phyloP scores from a whole-genome alignment of 2,888 invertebrate species.

The Meganola albula region DNA sequence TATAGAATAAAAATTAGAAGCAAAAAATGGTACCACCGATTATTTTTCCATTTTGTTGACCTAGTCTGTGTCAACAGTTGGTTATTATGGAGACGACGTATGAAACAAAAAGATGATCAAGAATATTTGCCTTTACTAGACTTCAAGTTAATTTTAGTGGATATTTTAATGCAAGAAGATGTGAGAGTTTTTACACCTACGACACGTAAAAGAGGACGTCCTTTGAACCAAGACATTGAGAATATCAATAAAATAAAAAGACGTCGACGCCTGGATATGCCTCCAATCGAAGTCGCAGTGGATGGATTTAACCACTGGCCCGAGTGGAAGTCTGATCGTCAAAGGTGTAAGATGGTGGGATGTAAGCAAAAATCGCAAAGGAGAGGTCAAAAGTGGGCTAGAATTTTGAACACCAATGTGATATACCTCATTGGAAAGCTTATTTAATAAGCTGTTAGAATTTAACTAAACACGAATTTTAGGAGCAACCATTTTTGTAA shows the following conservation, averaged over 20 bases:
- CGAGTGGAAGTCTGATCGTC: slow-evolving; percentile 11
- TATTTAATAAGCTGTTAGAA: no score
- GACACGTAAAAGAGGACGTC: slow-evolving; percentile 1
- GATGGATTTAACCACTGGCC: slow-evolving; percentile 17
- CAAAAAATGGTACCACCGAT: slow-evolving; percentile 16
- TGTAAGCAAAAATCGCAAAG: slow-evolving; percentile 9
- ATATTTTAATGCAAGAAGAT: slow-evolving; percentile 8
- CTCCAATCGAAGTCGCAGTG: slow-evolving; percentile 12
- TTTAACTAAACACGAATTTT: no score
- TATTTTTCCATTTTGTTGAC: background rate
- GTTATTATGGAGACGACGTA: background rate
- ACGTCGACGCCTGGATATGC: slow-evolving; percentile 8
- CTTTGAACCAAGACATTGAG: background rate
- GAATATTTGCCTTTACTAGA: slow-evolving; percentile 14
- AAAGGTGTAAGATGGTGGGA: slow-evolving; percentile 11
- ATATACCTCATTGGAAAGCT: no score
- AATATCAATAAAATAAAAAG: slow-evolving; percentile 8
- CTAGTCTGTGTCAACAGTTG: background rate
- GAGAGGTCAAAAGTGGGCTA: slow-evolving; percentile 7
- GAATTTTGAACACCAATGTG: no score
- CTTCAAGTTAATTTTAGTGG: slow-evolving; percentile 9
- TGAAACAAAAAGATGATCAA: slow-evolving; percentile 1
- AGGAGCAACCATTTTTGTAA: no score
- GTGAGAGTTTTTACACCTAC: slow-evolving; percentile 7
- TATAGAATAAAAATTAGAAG: slow-evolving; percentile 18